Base-by-base conservation (phyloP, 2,797 vertebrate genomes). In the Platyrinchus mystaceus region DNA sequence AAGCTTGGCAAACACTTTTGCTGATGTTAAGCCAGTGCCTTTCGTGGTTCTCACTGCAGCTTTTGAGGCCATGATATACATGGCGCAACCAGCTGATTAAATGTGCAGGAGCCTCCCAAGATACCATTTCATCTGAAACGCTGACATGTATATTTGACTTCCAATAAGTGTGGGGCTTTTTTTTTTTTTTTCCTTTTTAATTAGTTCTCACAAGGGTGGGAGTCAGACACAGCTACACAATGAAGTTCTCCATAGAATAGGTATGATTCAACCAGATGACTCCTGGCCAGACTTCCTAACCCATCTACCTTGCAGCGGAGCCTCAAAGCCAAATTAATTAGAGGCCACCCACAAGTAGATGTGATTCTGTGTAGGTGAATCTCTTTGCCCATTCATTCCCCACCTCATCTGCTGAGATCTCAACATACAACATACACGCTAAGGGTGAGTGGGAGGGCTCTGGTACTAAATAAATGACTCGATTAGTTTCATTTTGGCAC, bases 21-120 rank as follows among this genome's bases (percentile, higher is more conserved):
- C 96, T 97, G 96, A 96, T 92, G 92, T 78, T 66, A 85, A 91
- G 93, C 96, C 84, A 89, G 93, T 70, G 91, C 95, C 93, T 96
- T 92, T 87, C 52, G 30, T 73, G 92, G 93, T 74, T 87, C 87
- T 94, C 76, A 26, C 46, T 91, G 87, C 79, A 73, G 71, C 71
- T 88, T 94, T 87, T 69, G 69, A 93, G 73, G 41, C 63, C 80
- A 37, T 17, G 20, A 90, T 89, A 44, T 39, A 89, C 96, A 93
- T 75, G 93, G 94, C 10, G 46, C 76, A 90, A 95, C 56, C 23
- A 66, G 70, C 78, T 86, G 85, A 93, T 78, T 91, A 92, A 93
- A 96, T 14, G 81, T 32, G 79, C 91, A 93, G 89, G 73, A 79
- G 75, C 86, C 75, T 97, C 94, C 95, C 95, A 78, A 41, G 91